These are phyloP conservation scores for Leptodactylus fuscus DNA, from an alignment of 2,113 vertebrate species.

Conservation along the genomic window DNA sequence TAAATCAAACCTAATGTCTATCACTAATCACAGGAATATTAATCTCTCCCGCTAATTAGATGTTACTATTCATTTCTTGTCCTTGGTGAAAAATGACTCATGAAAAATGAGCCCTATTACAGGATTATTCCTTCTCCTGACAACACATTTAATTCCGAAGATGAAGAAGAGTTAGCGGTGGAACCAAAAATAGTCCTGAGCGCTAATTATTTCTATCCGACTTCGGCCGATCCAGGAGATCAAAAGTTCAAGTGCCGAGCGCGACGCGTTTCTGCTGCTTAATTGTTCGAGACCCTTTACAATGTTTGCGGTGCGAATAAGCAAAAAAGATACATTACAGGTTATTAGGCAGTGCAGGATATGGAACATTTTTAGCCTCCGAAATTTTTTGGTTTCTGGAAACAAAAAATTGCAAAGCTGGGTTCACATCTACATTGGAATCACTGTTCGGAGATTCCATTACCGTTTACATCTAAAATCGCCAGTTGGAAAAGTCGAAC, in stretches of 20 bases:
- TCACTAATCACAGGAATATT: constrained; percentile 54
- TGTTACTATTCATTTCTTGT: constrained; percentile 50
- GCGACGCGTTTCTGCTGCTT: background rate
- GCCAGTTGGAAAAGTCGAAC: too few relatives aligned
- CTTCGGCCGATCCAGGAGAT: background rate
- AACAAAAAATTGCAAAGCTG: background rate
- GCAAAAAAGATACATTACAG: background rate
- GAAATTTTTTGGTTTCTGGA: too few relatives aligned
- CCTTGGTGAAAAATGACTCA: constrained; percentile 54
- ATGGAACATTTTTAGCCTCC: too few relatives aligned
- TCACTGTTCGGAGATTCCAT: too few relatives aligned
- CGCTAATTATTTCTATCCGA: constrained; percentile 17
- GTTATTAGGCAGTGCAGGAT: background rate
- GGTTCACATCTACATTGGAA: too few relatives aligned
- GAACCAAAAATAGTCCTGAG: constrained; percentile 29
- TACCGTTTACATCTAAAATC: too few relatives aligned
- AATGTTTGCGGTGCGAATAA: background rate
- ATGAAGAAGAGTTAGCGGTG: constrained; percentile 39
- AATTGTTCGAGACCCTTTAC: background rate
- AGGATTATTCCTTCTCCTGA: constrained; percentile 51
- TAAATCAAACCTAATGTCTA: constrained; percentile 52
- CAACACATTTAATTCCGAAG: constrained; percentile 46
- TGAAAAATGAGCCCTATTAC: constrained; percentile 42
- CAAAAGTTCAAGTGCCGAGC: background rate
- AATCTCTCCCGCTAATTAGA: constrained; percentile 54